Evolutionary conservation across 2,888 invertebrate species (phyloP), one percentile per base, ranked within the genome.

Genomic region (Brassicogethes aeneus): DNA sequence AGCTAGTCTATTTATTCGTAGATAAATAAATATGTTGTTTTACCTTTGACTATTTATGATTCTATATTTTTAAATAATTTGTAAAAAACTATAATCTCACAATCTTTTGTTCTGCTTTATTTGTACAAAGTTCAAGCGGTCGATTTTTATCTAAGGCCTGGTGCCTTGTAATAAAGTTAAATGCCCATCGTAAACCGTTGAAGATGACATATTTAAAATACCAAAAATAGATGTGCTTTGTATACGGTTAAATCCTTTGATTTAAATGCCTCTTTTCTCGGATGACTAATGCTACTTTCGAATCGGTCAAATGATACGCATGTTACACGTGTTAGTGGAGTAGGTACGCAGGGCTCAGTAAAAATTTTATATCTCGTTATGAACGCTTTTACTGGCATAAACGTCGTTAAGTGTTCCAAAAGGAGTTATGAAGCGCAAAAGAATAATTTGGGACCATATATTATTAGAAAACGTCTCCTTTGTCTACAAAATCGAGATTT

Each of bases 401-500:
- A 12, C 16, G 41, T 38, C 44, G 15, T 44, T 44, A 37, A 17
- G 31, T 17, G 36, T 23, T 13, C 39, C 39, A 39, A 42, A 44
- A 41, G 41, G 32, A 44, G 38, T 39, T 44, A 39, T 41, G 45
- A 43, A 42, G 45, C 42, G 41, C 42, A 38, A 42, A 39, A 41
- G 45, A 43, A 45, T 43, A 40, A 42, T 43, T 42, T 36, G 33
- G 42, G 41, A 43, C 23, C 42, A 37, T 45, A 45, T 50, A 50
- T 50, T 50, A 44, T 50, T 50, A 48, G 50, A 48, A 36, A 44
- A 45, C 38, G 42, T 39, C 40, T 39, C 37, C 47, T 49, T 49
- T 49, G 49, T 49, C 45, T 45, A 44, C 43, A 39, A 41, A 44
- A 42, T 35, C 37, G 37, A 38, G 48, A 46, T 48, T 50, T 52